These are phyloP conservation scores for Protomyctophum bolini DNA, from an alignment of 2,113 vertebrate species.

Conservation along the genomic window DNA sequence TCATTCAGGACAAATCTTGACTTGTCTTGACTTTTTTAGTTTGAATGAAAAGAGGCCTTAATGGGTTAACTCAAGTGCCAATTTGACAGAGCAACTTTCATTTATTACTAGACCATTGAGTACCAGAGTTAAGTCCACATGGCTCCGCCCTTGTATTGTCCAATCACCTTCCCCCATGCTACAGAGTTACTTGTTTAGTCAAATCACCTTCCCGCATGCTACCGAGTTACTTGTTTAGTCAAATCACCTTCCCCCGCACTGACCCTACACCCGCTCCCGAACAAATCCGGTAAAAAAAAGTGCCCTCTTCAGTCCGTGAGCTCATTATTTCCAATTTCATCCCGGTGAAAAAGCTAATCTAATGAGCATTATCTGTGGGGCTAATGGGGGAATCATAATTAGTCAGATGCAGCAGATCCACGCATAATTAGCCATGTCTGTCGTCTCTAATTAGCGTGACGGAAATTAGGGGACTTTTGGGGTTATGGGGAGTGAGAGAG, in stretches of 20 bases:
- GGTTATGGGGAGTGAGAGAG: slow-evolving; percentile 44
- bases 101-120: no score
- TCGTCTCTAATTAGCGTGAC: slow-evolving; percentile 83
- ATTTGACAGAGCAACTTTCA: no score
- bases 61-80: no score
- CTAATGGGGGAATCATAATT: slow-evolving; percentile 86
- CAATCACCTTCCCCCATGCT: no score
- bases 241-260: slow-evolving; percentile 3
- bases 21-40: no score
- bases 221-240: no score
- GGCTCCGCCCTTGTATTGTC: no score
- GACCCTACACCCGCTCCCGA: not conserved
- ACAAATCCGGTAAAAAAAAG: slow-evolving; percentile 45
- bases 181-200: no score
- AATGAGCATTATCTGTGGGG: slow-evolving; percentile 81
- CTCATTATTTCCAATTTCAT: slow-evolving; percentile 79
- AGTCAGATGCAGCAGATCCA: slow-evolving; percentile 84
- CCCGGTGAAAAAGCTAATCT: slow-evolving; percentile 81
- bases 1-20: no score
- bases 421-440: slow-evolving; percentile 82
- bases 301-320: slow-evolving; percentile 7
- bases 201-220: no score
- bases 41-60: no score
- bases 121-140: no score
- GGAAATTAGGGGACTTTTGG: slow-evolving; percentile 73